Conservation (phyloP, 2,888 invertebrate species). For the Schizaphis graminum region DNA sequence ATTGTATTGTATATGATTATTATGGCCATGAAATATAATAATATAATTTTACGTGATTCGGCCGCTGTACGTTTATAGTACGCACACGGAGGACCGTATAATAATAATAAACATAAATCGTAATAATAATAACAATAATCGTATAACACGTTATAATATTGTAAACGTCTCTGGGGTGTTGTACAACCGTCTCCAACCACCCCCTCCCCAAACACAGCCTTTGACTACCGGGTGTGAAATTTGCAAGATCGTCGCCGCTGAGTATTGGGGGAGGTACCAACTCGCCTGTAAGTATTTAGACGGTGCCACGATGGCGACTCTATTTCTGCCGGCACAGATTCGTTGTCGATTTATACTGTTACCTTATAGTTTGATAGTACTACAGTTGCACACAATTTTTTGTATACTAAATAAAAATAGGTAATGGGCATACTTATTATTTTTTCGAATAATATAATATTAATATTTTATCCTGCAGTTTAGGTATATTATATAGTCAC, state of each 20-base stretch:
- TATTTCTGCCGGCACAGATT: neutral
- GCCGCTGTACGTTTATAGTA: neutral
- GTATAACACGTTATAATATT: neutral
- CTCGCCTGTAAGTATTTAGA: neutral
- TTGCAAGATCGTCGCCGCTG: neutral
- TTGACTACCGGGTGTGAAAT: neutral
- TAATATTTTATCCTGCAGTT: neutral
- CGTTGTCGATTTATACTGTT: neutral
- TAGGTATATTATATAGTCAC: neutral
- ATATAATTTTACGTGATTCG: neutral
- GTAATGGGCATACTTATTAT: neutral
- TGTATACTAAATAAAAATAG: neutral
- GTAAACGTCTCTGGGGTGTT: slow-evolving; percentile 14
- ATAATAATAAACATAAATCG: slow-evolving; percentile 1
- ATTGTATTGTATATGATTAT: neutral
- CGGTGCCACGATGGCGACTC: neutral
- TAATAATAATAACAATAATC: slow-evolving; percentile 21
- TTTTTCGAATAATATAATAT: neutral
- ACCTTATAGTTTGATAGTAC: neutral
- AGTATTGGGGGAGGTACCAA: neutral
- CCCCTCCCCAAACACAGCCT: neutral
- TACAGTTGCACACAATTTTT: neutral
- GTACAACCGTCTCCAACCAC: neutral
- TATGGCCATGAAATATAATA: neutral
- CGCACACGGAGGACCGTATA: neutral